Percentiles rank a stretch among this genome's conserved stretches.
These are phyloP conservation scores for Schizotus pectinicornis DNA, from an alignment of 2,888 invertebrate genomes.

Conservation along the genomic window DNA sequence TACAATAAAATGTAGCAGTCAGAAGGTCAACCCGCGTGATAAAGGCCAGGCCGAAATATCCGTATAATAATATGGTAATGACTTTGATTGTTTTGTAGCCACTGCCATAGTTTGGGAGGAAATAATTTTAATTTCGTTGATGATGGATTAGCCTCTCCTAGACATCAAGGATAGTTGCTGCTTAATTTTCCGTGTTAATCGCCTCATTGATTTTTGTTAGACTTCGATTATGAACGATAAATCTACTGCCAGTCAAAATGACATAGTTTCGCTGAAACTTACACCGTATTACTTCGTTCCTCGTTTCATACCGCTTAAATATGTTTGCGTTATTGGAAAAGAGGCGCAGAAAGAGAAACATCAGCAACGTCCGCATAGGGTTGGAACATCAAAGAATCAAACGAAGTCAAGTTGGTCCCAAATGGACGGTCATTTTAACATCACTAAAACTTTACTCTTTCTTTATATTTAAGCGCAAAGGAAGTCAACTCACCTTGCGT, in stretches of 20 bases:
- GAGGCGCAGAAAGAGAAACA: constrained; percentile 23
- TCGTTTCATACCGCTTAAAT: constrained; percentile 3
- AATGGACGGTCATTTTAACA: constrained; percentile 42
- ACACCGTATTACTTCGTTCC: not conserved
- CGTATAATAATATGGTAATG: constrained; percentile 8
- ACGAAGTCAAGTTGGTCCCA: constrained; percentile 40
- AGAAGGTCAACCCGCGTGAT: too few species aligned
- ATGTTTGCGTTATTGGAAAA: constrained; percentile 2
- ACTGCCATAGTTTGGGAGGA: constrained; percentile 1
- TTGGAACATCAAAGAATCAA: constrained; percentile 40
- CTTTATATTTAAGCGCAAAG: constrained; percentile 36
- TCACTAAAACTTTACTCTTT: constrained; percentile 39
- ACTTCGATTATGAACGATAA: constrained; percentile 9
- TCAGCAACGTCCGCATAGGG: constrained; percentile 30
- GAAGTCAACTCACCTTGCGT: not conserved
- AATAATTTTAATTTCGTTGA: constrained; percentile 15
- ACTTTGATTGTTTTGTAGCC: constrained; percentile 14
- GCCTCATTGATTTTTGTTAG: constrained; percentile 1
- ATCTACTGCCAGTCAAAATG: not conserved
- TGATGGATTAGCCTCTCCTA: constrained; percentile 1
- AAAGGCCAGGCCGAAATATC: constrained; percentile 6
- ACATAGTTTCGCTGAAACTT: not conserved
- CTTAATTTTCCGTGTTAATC: constrained; percentile 11
- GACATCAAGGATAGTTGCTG: constrained; percentile 10
- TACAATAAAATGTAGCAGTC: not conserved